Percentiles rank a stretch among this genome's conserved stretches.
Evolutionary conservation across 2,888 invertebrate genomes (phyloP).

Genomic region (Limnephilus lunatus): DNA sequence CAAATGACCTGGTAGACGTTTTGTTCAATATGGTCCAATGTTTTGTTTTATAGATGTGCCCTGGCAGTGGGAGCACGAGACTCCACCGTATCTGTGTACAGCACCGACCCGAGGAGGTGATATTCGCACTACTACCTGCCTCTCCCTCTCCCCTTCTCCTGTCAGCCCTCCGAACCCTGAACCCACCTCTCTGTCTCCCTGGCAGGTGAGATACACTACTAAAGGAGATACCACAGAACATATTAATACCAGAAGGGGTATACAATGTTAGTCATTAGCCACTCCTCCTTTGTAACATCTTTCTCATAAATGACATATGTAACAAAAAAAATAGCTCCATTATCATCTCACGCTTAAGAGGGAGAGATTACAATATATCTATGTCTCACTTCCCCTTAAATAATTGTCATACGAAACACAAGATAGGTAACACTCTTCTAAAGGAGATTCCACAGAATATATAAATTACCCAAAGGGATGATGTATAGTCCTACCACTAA

Average conservation of each 20-base stretch:
- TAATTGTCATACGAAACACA: too few species aligned
- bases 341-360: neutral
- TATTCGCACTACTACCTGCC: conserved; percentile 76
- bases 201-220: neutral
- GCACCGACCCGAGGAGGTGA: conserved; percentile 84
- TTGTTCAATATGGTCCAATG: neutral
- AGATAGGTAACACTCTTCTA: too few species aligned
- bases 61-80: conserved; percentile 93
- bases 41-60: conserved; percentile 78
- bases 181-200: neutral
- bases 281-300: neutral
- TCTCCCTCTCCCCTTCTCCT: conserved; percentile 69
- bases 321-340: neutral
- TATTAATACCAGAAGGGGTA: neutral
- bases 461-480: too few species aligned
- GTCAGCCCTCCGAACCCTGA: conserved; percentile 51
- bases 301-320: neutral
- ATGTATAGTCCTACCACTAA: too few species aligned
- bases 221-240: neutral
- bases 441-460: too few species aligned
- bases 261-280: neutral
- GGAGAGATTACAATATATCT: neutral
- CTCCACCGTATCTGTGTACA: conserved; percentile 90
- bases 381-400: too few species aligned
- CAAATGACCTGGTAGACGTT: neutral